Percentiles rank a stretch among this genome's conserved stretches.
phyloP scores from a whole-genome alignment of 2,888 invertebrate genomes.

The Sussaba pulchella region DNA sequence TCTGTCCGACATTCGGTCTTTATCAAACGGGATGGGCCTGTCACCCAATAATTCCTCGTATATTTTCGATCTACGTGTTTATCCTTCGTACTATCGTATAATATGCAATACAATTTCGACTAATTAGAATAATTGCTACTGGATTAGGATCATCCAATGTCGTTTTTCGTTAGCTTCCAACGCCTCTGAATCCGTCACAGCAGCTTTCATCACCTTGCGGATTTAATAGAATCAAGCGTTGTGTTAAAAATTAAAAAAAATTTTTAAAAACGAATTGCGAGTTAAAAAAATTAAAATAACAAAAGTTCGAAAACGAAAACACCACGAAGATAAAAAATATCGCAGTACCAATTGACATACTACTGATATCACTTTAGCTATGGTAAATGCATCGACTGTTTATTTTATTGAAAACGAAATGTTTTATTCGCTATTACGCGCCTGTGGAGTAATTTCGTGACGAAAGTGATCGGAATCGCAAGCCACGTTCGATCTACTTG shows the following conservation, averaged over 20 bases:
- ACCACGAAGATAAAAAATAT: too few relatives aligned
- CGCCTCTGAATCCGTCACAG: too few relatives aligned
- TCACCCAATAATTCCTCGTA: slow-evolving; percentile 11
- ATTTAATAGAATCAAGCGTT: background rate
- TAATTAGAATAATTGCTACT: slow-evolving; percentile 57
- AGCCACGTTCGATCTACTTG: slow-evolving; percentile 60
- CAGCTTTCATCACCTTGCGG: background rate
- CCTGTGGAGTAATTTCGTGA: slow-evolving; percentile 5
- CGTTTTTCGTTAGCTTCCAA: background rate
- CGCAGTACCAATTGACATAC: too few relatives aligned
- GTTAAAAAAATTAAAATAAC: too few relatives aligned
- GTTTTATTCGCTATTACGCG: slow-evolving; percentile 18
- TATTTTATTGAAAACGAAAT: too few relatives aligned
- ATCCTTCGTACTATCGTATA: slow-evolving; percentile 4
- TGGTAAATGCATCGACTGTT: too few relatives aligned
- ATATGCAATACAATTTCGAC: slow-evolving; percentile 5
- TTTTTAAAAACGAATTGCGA: too few relatives aligned
- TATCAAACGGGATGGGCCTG: slow-evolving; percentile 48
- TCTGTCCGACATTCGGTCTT: slow-evolving; percentile 66
- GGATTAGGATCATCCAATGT: slow-evolving; percentile 23
- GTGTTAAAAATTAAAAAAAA: too few relatives aligned
- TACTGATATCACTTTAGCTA: too few relatives aligned
- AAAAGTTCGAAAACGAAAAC: too few relatives aligned
- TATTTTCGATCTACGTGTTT: background rate
- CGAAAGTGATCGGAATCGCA: slow-evolving; percentile 30